Evolutionary conservation across 2,888 invertebrate genomes (phyloP).

Genomic region (Folsomia manolachei): DNA sequence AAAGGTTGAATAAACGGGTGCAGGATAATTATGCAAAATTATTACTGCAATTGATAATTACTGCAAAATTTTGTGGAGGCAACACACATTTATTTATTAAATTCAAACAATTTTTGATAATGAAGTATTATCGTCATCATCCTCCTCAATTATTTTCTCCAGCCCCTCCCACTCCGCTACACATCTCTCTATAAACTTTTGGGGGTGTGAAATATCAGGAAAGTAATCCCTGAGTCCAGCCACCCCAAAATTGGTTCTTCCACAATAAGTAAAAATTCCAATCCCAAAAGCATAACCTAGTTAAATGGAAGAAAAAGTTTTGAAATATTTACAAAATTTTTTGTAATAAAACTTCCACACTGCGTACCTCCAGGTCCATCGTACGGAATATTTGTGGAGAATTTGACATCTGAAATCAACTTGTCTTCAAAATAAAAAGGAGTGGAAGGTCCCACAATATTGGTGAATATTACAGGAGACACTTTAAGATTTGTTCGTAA

Average conservation of each 20-base stretch:
- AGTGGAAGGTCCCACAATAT: neutral
- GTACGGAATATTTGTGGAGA: neutral
- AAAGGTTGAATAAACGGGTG: too few relatives aligned
- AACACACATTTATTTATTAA: neutral
- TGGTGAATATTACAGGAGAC: neutral
- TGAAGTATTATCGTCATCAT: neutral
- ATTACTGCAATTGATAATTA: too few relatives aligned
- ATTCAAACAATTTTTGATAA: neutral
- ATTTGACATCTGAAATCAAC: neutral
- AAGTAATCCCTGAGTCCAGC: neutral
- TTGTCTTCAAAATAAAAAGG: neutral
- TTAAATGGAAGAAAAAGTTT: neutral
- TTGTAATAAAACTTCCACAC: neutral
- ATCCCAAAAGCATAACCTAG: neutral
- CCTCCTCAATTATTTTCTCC: too few relatives aligned
- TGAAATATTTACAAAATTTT: neutral
- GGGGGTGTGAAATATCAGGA: neutral
- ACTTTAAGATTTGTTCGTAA: neutral
- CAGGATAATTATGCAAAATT: too few relatives aligned
- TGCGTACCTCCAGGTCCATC: neutral
- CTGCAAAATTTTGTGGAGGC: too few relatives aligned
- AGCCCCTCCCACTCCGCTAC: neutral
- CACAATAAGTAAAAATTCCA: neutral
- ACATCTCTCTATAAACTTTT: neutral
- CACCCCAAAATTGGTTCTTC: neutral